These are phyloP conservation scores for Lacerta agilis DNA, from an alignment of 2,797 vertebrate genomes.

Conservation along the genomic window DNA sequence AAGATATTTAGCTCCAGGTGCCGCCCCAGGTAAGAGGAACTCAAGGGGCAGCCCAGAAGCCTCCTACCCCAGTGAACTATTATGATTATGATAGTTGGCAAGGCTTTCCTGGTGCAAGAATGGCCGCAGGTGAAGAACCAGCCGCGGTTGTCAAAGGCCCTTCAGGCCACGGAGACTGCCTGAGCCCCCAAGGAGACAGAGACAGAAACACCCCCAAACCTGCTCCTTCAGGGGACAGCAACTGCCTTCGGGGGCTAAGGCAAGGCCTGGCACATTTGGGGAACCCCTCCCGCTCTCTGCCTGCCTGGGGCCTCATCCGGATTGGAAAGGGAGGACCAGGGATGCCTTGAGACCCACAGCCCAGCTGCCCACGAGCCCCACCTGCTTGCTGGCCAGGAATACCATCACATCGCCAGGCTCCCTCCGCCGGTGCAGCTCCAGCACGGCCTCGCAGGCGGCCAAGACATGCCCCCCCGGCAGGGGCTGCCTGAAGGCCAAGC, in stretches of 20 bases:
- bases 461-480: slow-evolving; percentile 70
- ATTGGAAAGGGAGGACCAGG: neutral
- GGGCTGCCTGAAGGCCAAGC: slow-evolving; percentile 81
- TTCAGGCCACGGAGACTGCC: too few relatives aligned
- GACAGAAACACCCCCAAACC: too few relatives aligned
- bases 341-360: too few relatives aligned
- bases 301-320: neutral
- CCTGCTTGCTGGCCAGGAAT: slow-evolving; percentile 91
- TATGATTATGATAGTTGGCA: too few relatives aligned
- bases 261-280: too few relatives aligned
- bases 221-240: too few relatives aligned
- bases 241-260: neutral
- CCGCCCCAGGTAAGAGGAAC: neutral
- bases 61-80: too few relatives aligned
- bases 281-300: neutral
- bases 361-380: slow-evolving; percentile 57
- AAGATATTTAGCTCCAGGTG: accelerated
- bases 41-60: accelerated
- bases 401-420: slow-evolving; percentile 87
- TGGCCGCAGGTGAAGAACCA: too few relatives aligned
- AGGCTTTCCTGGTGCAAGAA: too few relatives aligned
- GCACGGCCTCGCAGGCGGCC: slow-evolving; percentile 86
- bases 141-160: too few relatives aligned
- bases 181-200: too few relatives aligned
- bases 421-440: slow-evolving; percentile 86